Evolutionary conservation across 2,888 invertebrate genomes (phyloP).

Genomic region (Amiota minor): DNA sequence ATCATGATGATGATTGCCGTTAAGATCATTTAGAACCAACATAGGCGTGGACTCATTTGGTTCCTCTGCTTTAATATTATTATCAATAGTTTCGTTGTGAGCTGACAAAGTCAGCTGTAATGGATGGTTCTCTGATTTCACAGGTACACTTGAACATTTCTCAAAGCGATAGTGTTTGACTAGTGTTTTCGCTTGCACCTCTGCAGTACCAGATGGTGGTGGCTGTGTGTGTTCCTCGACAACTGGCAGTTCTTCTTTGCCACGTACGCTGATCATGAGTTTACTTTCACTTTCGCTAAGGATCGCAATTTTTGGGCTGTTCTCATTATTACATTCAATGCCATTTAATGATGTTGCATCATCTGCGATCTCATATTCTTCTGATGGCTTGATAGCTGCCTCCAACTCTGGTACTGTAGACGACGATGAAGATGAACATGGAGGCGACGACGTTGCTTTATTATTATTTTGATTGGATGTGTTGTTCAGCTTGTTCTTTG

Average conservation of each 20-base stretch:
- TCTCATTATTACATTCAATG: slow-evolving; percentile 45
- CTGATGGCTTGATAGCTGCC: slow-evolving; percentile 50
- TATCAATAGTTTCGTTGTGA: slow-evolving; percentile 12
- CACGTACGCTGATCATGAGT: slow-evolving; percentile 77
- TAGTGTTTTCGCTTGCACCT: slow-evolving; percentile 12
- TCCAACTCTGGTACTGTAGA: slow-evolving; percentile 36
- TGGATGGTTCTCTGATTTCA: slow-evolving; percentile 69
- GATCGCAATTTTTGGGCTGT: slow-evolving; percentile 74
- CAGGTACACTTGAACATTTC: slow-evolving; percentile 68
- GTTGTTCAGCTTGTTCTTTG: slow-evolving; percentile 34
- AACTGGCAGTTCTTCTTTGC: slow-evolving; percentile 82
- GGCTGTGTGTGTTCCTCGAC: slow-evolving; percentile 62
- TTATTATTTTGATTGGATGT: not conserved
- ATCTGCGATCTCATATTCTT: slow-evolving; percentile 77
- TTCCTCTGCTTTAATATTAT: slow-evolving; percentile 18
- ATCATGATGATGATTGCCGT: slow-evolving; percentile 60
- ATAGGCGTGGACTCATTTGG: slow-evolving; percentile 48
- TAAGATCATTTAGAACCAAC: slow-evolving; percentile 59
- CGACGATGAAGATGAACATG: slow-evolving; percentile 6
- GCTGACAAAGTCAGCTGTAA: slow-evolving; percentile 53
- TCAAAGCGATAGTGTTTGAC: slow-evolving; percentile 55
- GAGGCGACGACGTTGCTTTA: slow-evolving; percentile 11
- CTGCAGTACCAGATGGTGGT: slow-evolving; percentile 33
- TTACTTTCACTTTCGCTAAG: slow-evolving; percentile 74
- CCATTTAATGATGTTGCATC: slow-evolving; percentile 75